Percentiles rank a stretch among this genome's conserved stretches.
Conservation (phyloP, 2,888 invertebrate genomes). For the Colletes collaris region DNA sequence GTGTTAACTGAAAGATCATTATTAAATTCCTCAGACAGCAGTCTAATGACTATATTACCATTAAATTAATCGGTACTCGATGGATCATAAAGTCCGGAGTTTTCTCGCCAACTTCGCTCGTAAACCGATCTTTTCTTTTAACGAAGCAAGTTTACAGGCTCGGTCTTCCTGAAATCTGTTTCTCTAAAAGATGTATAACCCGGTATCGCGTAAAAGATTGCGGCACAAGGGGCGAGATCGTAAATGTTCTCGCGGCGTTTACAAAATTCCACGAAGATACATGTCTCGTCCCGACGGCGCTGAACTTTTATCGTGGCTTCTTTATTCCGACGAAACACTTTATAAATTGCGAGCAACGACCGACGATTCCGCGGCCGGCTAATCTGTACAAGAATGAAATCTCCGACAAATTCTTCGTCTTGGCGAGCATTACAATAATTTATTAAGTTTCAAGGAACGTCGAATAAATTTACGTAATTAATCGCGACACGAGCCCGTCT, state of each 20-base stretch:
- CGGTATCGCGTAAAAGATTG: conserved; percentile 2
- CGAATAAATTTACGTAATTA: no score
- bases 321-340: no score
- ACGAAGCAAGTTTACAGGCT: conserved; percentile 13
- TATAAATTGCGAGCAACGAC: no score
- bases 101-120: conserved; percentile 10
- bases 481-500: no score
- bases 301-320: no score
- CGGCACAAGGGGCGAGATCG: neutral
- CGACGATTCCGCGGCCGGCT: no score
- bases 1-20: no score
- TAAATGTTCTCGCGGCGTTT: neutral
- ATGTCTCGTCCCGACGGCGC: neutral
- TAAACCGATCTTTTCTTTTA: conserved; percentile 34
- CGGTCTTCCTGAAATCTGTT: conserved; percentile 5
- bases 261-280: neutral
- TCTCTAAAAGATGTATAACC: neutral
- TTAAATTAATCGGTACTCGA: conserved; percentile 36
- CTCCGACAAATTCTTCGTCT: no score
- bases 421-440: no score
- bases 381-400: no score
- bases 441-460: no score
- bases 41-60: conserved; percentile 33
- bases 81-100: conserved; percentile 35
- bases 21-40: neutral